phyloP scores from a whole-genome alignment of 2,888 invertebrate genomes.

The Drepanosiphum platanoidis region DNA sequence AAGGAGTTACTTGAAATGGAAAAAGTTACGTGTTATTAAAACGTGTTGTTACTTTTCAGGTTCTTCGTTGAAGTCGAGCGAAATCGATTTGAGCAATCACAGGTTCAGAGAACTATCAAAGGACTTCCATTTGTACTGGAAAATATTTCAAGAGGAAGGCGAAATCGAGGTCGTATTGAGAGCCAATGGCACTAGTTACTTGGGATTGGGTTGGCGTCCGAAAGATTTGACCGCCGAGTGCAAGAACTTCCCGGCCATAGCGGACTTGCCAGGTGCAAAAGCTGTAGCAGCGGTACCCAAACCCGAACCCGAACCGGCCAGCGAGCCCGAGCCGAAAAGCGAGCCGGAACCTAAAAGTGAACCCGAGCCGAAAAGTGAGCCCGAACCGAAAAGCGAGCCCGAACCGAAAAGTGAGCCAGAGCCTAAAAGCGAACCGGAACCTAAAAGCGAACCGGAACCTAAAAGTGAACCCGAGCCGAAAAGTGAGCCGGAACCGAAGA shows the following conservation, averaged over 20 bases:
- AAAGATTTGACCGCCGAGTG: constrained; percentile 78
- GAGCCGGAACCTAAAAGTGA: constrained; percentile 66
- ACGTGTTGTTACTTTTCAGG: constrained; percentile 69
- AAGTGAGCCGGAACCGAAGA: constrained; percentile 68
- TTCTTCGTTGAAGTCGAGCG: constrained; percentile 79
- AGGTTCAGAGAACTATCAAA: constrained; percentile 78
- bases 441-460: constrained; percentile 68
- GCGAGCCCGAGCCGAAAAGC: constrained; percentile 69
- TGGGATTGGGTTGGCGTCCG: constrained; percentile 93
- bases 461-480: constrained; percentile 68
- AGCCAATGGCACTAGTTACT: constrained; percentile 89
- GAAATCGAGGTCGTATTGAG: constrained; percentile 89
- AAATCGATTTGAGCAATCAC: constrained; percentile 78
- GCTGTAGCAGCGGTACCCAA: constrained; percentile 63
- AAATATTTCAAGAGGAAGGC: constrained; percentile 81
- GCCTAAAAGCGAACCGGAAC: constrained; percentile 68
- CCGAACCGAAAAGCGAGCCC: constrained; percentile 70
- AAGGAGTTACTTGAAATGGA: too few species aligned
- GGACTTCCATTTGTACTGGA: constrained; percentile 84
- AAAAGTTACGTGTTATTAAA: too few species aligned
- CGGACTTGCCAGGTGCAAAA: constrained; percentile 53
- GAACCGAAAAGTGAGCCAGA: constrained; percentile 65
- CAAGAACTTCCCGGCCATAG: constrained; percentile 76
- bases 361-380: constrained; percentile 65
- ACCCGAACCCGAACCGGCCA: constrained; percentile 64